Evolutionary conservation across 1,140 invertebrate species (phyloP).

Genomic region (Bombus superbus): DNA sequence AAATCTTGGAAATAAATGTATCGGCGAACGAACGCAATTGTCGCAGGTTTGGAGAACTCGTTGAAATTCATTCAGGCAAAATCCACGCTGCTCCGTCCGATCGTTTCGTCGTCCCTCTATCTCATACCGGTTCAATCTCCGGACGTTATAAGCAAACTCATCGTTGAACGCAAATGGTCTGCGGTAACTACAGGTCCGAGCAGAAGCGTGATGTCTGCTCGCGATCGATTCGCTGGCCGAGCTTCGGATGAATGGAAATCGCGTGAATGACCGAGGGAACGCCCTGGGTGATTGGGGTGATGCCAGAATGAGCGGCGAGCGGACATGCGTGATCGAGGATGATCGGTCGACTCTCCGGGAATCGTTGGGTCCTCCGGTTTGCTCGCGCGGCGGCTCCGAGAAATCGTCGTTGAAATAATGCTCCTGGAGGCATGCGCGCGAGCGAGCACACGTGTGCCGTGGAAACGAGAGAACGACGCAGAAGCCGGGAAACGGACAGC

Average conservation of each 20-base stretch:
- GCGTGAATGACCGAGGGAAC: conserved; percentile 72
- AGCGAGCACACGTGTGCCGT: conserved; percentile 1
- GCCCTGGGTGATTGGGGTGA: conserved; percentile 42
- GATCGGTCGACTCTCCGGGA: conserved; percentile 52
- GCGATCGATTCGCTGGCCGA: background rate
- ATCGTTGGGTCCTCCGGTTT: conserved; percentile 9
- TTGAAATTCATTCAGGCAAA: too few relatives aligned
- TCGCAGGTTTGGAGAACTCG: too few relatives aligned
- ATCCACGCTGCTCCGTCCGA: too few relatives aligned
- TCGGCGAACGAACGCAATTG: too few relatives aligned
- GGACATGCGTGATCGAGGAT: conserved; percentile 65
- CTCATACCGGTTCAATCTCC: background rate
- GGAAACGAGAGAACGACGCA: conserved; percentile 24
- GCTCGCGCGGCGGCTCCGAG: conserved; percentile 10
- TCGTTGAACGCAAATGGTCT: background rate
- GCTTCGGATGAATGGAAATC: conserved; percentile 74
- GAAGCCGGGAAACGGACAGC: conserved; percentile 13
- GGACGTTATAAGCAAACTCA: background rate
- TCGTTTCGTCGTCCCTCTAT: background rate
- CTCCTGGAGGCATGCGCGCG: conserved; percentile 39
- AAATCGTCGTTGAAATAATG: conserved; percentile 45
- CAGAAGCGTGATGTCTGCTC: background rate
- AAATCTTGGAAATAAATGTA: too few relatives aligned
- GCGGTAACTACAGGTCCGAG: background rate
- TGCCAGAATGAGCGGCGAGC: conserved; percentile 58